These are phyloP conservation scores for Oxyteleia sp. DNA, from an alignment of 2,888 invertebrate genomes.

Conservation along the genomic window DNA sequence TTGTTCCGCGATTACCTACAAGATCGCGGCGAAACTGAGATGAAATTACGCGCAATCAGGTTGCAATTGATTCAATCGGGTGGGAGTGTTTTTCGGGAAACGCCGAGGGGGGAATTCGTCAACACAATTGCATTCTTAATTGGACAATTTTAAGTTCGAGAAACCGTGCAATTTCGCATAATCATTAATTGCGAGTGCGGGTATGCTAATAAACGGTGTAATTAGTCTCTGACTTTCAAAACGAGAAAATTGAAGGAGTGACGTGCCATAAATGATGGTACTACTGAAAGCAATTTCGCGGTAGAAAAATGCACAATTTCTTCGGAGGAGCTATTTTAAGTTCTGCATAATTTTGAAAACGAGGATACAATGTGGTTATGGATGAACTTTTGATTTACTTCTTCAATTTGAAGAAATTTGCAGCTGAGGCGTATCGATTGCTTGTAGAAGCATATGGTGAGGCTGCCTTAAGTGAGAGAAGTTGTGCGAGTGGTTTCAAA, in stretches of 20 bases:
- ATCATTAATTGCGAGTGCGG: constrained; percentile 48
- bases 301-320: constrained; percentile 27
- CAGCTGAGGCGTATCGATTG: too few relatives aligned
- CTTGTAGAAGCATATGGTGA: too few relatives aligned
- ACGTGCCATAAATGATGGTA: constrained; percentile 35
- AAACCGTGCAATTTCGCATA: constrained; percentile 46
- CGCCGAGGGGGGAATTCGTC: constrained; percentile 2
- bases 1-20: constrained; percentile 45
- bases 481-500: too few relatives aligned
- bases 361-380: too few relatives aligned
- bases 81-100: not conserved
- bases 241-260: constrained; percentile 33
- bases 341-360: too few relatives aligned
- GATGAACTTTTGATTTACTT: too few relatives aligned
- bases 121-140: constrained; percentile 47
- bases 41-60: constrained; percentile 43
- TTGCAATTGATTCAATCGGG: constrained; percentile 37
- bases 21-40: constrained; percentile 32
- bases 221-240: constrained; percentile 49
- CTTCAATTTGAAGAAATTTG: too few relatives aligned
- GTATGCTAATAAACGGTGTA: constrained; percentile 45
- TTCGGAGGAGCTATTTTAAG: too few relatives aligned
- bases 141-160: constrained; percentile 37
- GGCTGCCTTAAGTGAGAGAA: too few relatives aligned
- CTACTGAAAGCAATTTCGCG: constrained; percentile 32